Evolutionary conservation across 1,140 invertebrate species (phyloP), one percentile per base, ranked within the genome.

Genomic region (Caenorhabditis tropicalis): DNA sequence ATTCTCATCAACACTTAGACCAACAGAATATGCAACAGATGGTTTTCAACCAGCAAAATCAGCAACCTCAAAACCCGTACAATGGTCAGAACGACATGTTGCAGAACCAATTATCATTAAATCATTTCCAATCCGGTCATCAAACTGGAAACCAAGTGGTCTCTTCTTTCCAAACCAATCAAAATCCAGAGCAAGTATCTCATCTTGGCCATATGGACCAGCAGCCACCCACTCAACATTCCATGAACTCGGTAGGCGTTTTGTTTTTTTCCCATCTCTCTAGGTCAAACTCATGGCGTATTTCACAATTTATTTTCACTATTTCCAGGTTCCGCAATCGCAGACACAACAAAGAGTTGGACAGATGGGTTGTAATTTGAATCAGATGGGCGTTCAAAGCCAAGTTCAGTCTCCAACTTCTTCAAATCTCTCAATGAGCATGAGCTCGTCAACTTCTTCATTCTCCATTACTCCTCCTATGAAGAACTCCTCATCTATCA

Each of bases 151-250:
- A 46, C 36, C 36, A 24, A 74, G 43, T 74, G 65, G 33, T 74
- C 21, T 43, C 65, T n/a, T 74, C 65, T 2, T 74, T 74, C 21
- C 65, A 74, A 74, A 29, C 10, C 33, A 74, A 74, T 74, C 65
- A 39, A 43, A 24, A 29, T 21, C 36, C 33, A 21, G 65, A 74
- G 33, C 65, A 74, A 74, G 65, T 74, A 74, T n/a, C 65, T 74
- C 65, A 74, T 74, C 65, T 74, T n/a, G 33, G 65, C 65, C 65
- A 74, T 74, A 74, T 74, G 65, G 65, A 74, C 65, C 65, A 74
- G 65, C 65, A 29, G 36, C 33, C 65, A 74, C 65, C 65, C 65
- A 74, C 65, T 74, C 65, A 74, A 46, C 33, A 74, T 74, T 74
- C 65, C 65, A 74, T 74, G 65, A 74, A 74, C 65, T 74, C 65